A percentile compares a stretch with the other conserved stretches of the same genome.
phyloP scores from a whole-genome alignment of 2,113 vertebrate species.

The Lampris megalopsis region DNA sequence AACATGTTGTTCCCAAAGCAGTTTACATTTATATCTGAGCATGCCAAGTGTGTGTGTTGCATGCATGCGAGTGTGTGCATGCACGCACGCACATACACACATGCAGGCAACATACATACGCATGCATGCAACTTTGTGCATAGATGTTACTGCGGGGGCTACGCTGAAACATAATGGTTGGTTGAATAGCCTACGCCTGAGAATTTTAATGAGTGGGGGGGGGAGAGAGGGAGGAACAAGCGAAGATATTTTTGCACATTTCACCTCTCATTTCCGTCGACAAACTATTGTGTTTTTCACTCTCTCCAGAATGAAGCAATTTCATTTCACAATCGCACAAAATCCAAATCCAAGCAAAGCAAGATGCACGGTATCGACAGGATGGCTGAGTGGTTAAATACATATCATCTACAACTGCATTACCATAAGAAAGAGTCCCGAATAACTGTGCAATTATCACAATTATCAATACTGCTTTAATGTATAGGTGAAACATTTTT shows the following conservation, averaged over 20 bases:
- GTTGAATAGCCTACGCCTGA: not conserved
- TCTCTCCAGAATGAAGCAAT: not conserved
- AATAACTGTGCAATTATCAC: too few relatives aligned
- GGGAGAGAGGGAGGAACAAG: not conserved
- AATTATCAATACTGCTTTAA: too few relatives aligned
- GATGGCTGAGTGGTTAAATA: not conserved
- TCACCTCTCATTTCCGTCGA: not conserved
- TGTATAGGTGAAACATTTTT: too few relatives aligned
- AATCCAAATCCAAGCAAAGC: not conserved
- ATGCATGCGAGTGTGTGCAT: not conserved
- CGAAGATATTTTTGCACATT: not conserved
- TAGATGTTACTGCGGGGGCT: not conserved
- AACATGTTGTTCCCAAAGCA: too few relatives aligned
- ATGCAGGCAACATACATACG: not conserved
- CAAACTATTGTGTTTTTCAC: not conserved
- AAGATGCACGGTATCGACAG: not conserved
- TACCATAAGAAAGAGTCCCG: too few relatives aligned
- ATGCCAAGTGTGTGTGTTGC: not conserved
- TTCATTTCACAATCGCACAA: not conserved
- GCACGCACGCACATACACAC: constrained; percentile 11
- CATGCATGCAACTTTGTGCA: not conserved
- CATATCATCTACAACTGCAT: not conserved
- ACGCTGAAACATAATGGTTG: not conserved
- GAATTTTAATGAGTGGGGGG: not conserved
- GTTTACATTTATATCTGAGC: too few relatives aligned